Evolutionary conservation across 1,140 invertebrate genomes (phyloP).

Genomic region (Rhyacophila brunnea): DNA sequence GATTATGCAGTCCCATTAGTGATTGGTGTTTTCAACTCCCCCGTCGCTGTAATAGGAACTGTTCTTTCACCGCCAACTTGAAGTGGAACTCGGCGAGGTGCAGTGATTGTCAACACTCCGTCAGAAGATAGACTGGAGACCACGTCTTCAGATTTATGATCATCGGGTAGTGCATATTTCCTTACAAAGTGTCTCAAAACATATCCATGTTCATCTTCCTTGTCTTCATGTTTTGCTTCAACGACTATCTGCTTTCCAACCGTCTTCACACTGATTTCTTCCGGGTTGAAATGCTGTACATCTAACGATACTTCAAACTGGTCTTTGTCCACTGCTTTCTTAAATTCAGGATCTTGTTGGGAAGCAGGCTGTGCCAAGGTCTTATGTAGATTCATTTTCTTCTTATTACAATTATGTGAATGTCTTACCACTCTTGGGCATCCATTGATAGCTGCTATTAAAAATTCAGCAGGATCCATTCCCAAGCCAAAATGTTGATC

Average conservation of each 20-base stretch:
- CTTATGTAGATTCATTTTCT: background rate
- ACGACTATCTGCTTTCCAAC: constrained; percentile 67
- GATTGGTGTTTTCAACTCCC: constrained; percentile 3
- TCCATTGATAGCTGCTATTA: no score
- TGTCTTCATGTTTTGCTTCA: constrained; percentile 75
- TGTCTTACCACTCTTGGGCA: no score
- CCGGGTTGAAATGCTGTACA: constrained; percentile 81
- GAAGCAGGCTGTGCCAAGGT: background rate
- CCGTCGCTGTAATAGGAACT: constrained; percentile 44
- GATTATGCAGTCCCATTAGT: no score
- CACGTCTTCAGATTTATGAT: constrained; percentile 62
- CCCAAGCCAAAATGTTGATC: no score
- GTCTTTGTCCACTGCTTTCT: constrained; percentile 37
- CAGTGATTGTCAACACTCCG: constrained; percentile 67
- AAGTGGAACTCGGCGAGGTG: constrained; percentile 48
- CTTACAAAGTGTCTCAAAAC: constrained; percentile 72
- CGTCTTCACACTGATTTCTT: constrained; percentile 80
- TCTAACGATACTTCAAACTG: constrained; percentile 72
- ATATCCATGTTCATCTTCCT: constrained; percentile 70
- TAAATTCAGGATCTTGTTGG: background rate
- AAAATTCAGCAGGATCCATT: no score
- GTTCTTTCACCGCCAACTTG: constrained; percentile 39
- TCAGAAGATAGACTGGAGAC: constrained; percentile 70
- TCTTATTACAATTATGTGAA: no score
- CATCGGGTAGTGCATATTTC: constrained; percentile 67